Evolutionary conservation across 2,113 vertebrate species (phyloP).

Genomic region (Sakesphorus luctuosus): DNA sequence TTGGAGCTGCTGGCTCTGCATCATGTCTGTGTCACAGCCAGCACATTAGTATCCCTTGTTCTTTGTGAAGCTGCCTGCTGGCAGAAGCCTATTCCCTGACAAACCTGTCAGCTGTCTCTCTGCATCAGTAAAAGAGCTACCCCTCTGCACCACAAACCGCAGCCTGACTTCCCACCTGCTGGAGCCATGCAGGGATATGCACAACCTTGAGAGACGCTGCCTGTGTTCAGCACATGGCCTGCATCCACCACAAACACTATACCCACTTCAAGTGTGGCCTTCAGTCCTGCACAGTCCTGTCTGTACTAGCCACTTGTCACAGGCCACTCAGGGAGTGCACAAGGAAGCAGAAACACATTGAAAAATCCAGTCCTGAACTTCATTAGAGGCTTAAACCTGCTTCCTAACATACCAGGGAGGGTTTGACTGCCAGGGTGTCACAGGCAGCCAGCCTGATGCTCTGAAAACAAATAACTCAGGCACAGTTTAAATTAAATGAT

Average conservation of each 20-base stretch:
- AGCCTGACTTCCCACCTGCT: neutral
- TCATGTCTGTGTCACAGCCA: neutral
- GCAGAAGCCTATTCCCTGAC: neutral
- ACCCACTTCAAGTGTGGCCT: neutral
- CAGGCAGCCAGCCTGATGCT: neutral
- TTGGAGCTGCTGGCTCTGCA: neutral
- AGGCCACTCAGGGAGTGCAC: neutral
- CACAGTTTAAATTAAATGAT: neutral
- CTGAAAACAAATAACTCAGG: neutral
- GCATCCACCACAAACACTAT: neutral
- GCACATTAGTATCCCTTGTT: neutral
- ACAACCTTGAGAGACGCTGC: neutral
- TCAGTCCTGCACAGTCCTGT: neutral
- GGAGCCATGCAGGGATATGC: fast-evolving
- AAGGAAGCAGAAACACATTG: neutral
- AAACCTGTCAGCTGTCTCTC: neutral
- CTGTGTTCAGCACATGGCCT: neutral
- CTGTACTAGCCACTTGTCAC: neutral
- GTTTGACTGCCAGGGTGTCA: neutral
- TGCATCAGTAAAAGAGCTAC: neutral
- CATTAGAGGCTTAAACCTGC: neutral
- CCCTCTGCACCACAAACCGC: neutral
- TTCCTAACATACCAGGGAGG: neutral
- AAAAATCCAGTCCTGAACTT: neutral
- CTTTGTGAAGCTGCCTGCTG: neutral